phyloP scores from a whole-genome alignment of 2,888 invertebrate species.

The Aphodius sticticus region DNA sequence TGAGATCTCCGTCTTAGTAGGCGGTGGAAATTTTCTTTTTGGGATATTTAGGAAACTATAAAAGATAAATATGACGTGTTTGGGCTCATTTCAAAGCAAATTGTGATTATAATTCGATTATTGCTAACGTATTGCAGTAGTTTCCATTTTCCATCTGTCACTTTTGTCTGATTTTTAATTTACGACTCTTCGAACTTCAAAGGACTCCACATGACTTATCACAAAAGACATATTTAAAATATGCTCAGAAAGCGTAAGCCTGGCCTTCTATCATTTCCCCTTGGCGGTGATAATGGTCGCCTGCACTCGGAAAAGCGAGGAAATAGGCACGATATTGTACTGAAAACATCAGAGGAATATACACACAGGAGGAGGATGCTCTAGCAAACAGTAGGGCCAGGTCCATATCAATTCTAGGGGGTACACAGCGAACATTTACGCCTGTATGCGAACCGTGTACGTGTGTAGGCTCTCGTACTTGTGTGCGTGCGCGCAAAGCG shows the following conservation, averaged over 20 bases:
- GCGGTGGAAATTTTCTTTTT: background rate
- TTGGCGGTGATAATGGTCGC: background rate
- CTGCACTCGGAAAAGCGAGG: slow-evolving; percentile 4
- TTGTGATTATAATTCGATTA: background rate
- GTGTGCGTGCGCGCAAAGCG: slow-evolving; percentile 34
- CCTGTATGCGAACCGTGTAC: background rate
- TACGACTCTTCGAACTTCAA: background rate
- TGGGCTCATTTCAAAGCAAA: background rate
- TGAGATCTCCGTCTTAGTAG: background rate
- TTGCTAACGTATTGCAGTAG: no score
- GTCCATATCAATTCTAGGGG: background rate
- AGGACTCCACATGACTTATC: background rate
- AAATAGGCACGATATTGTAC: slow-evolving; percentile 4
- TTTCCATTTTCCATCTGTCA: no score
- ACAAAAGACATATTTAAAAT: background rate
- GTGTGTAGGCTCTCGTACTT: background rate
- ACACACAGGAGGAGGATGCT: background rate
- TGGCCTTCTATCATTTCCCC: background rate
- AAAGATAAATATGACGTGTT: background rate
- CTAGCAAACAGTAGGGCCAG: background rate
- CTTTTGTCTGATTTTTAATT: no score
- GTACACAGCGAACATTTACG: background rate
- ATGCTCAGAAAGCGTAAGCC: background rate
- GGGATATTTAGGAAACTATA: background rate
- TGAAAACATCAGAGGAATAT: background rate